Evolutionary conservation across 2,113 vertebrate species (phyloP), one percentile per base, ranked within the genome.

Genomic region (Nycticebus coucang): DNA sequence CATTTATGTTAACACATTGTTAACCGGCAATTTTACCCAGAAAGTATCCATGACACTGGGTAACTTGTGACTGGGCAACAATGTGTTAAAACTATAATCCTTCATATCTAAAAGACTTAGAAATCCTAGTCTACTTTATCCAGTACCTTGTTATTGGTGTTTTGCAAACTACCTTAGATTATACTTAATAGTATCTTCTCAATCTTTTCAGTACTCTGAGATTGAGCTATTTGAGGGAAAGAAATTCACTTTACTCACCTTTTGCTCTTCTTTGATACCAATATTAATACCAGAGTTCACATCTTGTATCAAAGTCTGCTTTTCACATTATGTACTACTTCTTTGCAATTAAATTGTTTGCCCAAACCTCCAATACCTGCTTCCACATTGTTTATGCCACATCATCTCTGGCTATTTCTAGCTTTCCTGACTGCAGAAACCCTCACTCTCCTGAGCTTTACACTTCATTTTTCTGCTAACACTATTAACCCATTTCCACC

Each of bases 171-270:
- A 3, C 22, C 26, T 93, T 89, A 60, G 26, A 28, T 93, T 62
- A 80, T n/a, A 33, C 9, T 37, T 82, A 83, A 92, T 50, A 50
- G 9, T 89, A 17, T 69, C 17, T 83, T 92, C 45, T 74, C 69
- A 87, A 24, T 74, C 1, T 21, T 6, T 96, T 81, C 5, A 45
- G 92, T 37, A 78, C 77, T 89, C 21, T 26, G 37, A 88, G 68
- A 59, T 91, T 71, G 81, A 93, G 18, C 18, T 86, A 10, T 69
- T 66, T 83, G 13, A 91, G 18, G n/a, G 26, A 91, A 60, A 95
- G 53, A 79, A 90, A 53, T 35, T 57, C 10, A 62, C 57, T 74
- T 84, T 81, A 62, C 17, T 77, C 37, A 82, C 11, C 8, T 79
- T 80, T 95, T 18, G 59, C 35, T 9, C 18, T 17, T 11, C 21